phyloP scores from a whole-genome alignment of 53 echinoderm and acorn worm species.

The Henricia sp. region DNA sequence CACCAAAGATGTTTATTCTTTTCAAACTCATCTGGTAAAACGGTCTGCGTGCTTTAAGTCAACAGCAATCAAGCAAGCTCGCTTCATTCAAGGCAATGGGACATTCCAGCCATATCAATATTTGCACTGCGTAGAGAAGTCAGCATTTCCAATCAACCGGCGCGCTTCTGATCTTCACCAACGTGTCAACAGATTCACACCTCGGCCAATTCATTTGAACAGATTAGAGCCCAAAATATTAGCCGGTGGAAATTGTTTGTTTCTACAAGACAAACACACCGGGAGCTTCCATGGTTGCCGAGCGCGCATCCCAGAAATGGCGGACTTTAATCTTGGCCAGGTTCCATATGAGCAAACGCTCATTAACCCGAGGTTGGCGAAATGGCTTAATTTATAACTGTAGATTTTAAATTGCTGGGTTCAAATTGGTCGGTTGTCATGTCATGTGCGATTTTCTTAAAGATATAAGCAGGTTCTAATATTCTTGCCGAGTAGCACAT shows the following conservation, averaged over 20 bases:
- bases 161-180: not conserved
- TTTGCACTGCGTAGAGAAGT: too few species aligned
- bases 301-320: not conserved
- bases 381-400: slow-evolving; percentile 19
- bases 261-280: not conserved
- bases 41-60: too few species aligned
- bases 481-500: too few species aligned
- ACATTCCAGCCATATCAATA: too few species aligned
- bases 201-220: not conserved
- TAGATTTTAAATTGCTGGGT: slow-evolving; percentile 8
- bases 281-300: not conserved
- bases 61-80: too few species aligned
- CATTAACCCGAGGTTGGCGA: not conserved
- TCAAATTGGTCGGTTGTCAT: slow-evolving; percentile 22
- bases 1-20: too few species aligned
- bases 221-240: not conserved
- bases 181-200: not conserved
- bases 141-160: too few species aligned
- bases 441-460: too few species aligned
- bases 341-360: not conserved
- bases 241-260: not conserved
- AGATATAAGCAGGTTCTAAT: too few species aligned
- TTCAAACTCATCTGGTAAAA: too few species aligned
- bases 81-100: too few species aligned
- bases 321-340: slow-evolving; percentile 9